Conservation (phyloP, 2,113 vertebrate species). For the Heptranchias perlo region DNA sequence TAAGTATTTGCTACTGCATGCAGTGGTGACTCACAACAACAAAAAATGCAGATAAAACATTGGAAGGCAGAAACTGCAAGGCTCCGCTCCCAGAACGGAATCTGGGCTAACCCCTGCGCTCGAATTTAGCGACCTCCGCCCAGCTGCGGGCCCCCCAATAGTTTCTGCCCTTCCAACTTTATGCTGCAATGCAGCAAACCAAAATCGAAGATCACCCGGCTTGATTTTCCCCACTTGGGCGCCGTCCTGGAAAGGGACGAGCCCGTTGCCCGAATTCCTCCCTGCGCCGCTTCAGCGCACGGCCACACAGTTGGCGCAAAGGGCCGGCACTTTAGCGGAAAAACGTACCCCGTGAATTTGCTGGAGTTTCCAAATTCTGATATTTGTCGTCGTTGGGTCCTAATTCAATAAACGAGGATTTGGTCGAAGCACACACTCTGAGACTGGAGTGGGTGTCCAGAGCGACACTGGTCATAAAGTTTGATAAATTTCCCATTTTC, state of each 20-base stretch:
- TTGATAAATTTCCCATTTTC: background rate
- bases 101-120: background rate
- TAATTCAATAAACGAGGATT: background rate
- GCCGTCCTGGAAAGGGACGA: background rate
- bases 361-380: background rate
- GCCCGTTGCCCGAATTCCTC: background rate
- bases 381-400: too few relatives aligned
- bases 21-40: background rate
- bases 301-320: background rate
- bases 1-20: too few relatives aligned
- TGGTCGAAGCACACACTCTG: background rate
- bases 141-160: background rate
- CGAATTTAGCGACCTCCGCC: background rate
- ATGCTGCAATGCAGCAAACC: conserved; percentile 5
- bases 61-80: background rate
- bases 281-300: too few relatives aligned
- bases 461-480: too few relatives aligned
- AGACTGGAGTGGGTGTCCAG: background rate
- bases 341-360: background rate
- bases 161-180: background rate
- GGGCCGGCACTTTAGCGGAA: too few relatives aligned
- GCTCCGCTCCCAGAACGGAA: background rate
- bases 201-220: background rate
- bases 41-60: background rate
- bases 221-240: background rate